A percentile compares a stretch with the other conserved stretches of the same genome.
phyloP scores from a whole-genome alignment of 2,797 vertebrate species.

The Anguilla marmorata region DNA sequence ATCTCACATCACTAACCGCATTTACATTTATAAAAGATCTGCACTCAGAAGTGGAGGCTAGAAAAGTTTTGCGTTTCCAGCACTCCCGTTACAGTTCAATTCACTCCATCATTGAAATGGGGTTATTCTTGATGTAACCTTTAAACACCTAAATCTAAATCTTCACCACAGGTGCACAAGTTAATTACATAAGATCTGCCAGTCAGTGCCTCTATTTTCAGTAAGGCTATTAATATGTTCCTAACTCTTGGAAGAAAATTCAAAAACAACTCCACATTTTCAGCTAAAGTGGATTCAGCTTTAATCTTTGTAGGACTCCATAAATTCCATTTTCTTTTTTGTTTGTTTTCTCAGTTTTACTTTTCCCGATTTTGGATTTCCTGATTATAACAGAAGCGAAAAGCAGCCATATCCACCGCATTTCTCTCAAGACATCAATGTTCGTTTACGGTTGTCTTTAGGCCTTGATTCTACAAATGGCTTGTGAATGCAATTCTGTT shows the following conservation, averaged over 20 bases:
- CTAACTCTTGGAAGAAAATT: neutral
- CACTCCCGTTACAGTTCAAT: neutral
- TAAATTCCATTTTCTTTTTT: too few relatives aligned
- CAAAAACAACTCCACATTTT: constrained; percentile 1
- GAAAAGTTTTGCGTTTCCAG: neutral
- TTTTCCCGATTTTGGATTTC: too few relatives aligned
- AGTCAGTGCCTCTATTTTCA: neutral
- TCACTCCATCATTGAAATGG: neutral
- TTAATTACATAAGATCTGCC: neutral
- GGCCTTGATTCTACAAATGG: too few relatives aligned
- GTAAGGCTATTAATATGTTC: neutral
- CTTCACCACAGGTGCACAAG: neutral
- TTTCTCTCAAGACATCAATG: too few relatives aligned
- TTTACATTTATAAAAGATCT: neutral
- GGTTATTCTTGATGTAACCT: neutral
- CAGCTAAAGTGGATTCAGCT: neutral
- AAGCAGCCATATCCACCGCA: too few relatives aligned
- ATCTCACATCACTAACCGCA: neutral
- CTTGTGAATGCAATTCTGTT: too few relatives aligned
- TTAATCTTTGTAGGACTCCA: neutral
- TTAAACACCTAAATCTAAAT: neutral
- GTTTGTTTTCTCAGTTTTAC: too few relatives aligned
- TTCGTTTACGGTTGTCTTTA: too few relatives aligned
- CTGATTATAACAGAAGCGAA: too few relatives aligned
- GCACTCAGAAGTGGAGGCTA: neutral